Evolutionary conservation across 2,797 vertebrate species (phyloP).

Genomic region (Gobionotothen gibberifrons): DNA sequence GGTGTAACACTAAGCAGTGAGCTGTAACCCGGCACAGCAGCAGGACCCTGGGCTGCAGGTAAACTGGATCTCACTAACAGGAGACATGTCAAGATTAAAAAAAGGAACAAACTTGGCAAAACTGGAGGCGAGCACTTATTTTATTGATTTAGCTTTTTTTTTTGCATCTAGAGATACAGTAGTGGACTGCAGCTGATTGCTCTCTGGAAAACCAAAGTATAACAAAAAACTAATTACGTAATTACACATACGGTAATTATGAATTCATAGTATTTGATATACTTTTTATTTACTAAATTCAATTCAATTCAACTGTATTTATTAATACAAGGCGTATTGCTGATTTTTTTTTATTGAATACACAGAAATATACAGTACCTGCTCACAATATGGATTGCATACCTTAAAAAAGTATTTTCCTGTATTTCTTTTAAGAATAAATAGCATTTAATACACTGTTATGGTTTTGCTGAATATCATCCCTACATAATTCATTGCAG

Average conservation of each 20-base stretch:
- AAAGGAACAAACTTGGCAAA: background rate
- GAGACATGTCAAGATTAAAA: background rate
- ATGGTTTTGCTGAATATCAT: background rate
- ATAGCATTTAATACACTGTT: background rate
- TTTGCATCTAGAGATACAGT: background rate
- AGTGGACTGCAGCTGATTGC: background rate
- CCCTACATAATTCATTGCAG: background rate
- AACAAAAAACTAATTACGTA: no score
- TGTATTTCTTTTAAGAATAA: background rate
- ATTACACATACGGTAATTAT: no score
- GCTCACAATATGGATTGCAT: no score
- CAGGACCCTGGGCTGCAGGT: background rate
- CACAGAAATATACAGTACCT: no score
- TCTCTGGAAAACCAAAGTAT: no score
- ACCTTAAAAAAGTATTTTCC: no score
- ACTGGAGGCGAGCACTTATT: background rate
- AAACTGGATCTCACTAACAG: background rate
- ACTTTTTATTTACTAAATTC: no score
- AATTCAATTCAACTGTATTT: no score
- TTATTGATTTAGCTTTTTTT: background rate
- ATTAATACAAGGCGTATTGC: no score
- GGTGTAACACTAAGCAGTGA: constrained; percentile 16
- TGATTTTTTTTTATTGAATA: no score
- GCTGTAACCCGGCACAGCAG: background rate
- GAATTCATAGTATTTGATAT: no score